phyloP scores from a whole-genome alignment of 2,113 vertebrate species.

The Erpornis zantholeuca region DNA sequence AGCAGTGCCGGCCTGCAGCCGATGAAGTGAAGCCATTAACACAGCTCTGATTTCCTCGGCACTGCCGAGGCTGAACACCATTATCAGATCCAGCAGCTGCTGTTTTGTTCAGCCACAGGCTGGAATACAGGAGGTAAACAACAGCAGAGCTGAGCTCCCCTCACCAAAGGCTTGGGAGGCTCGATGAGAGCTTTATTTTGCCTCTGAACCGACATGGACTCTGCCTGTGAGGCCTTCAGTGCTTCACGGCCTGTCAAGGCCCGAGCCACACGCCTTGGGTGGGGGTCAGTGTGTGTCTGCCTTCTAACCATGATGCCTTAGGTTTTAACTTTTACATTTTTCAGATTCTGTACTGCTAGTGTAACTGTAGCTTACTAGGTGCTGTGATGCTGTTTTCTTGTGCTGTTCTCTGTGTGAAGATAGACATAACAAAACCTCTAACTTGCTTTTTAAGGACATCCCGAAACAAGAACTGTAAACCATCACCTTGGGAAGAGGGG shows the following conservation, averaged over 20 bases:
- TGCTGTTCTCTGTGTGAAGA: too few species aligned
- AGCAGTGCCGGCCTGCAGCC: background rate
- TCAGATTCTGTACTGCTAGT: too few species aligned
- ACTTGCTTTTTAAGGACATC: too few species aligned
- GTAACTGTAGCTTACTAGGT: too few species aligned
- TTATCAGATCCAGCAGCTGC: slow-evolving; percentile 17
- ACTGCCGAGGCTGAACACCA: background rate
- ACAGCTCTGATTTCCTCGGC: background rate
- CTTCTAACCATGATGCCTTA: too few species aligned
- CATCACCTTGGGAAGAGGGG: too few species aligned
- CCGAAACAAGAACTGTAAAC: too few species aligned
- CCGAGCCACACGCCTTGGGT: background rate
- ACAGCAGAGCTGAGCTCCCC: background rate
- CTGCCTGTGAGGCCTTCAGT: background rate
- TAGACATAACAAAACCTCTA: too few species aligned
- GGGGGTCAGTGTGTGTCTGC: background rate
- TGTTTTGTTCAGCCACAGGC: slow-evolving; percentile 4
- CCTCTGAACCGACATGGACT: background rate
- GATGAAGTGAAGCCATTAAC: background rate
- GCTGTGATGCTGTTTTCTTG: too few species aligned
- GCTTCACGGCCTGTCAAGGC: background rate
- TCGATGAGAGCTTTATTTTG: background rate
- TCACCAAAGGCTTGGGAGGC: background rate
- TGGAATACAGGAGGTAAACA: slow-evolving; percentile 4
- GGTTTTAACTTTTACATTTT: too few species aligned